A percentile compares a stretch with the other conserved stretches of the same genome.
Evolutionary conservation across 2,797 vertebrate species (phyloP).

Genomic region (Semotilus atromaculatus): DNA sequence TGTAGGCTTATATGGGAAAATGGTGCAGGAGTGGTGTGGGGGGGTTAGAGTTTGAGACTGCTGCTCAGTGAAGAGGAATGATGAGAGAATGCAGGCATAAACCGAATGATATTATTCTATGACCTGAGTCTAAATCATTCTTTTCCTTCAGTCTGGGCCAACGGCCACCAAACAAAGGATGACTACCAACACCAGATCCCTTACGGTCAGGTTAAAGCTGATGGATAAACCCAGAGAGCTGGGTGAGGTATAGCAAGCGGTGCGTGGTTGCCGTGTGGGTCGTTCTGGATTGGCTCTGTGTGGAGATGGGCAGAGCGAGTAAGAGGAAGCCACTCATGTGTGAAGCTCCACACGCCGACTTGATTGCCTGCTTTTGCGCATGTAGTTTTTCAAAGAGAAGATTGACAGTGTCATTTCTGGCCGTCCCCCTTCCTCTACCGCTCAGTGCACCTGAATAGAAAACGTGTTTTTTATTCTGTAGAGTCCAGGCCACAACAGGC

Average conservation of each 20-base stretch:
- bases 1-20: background rate
- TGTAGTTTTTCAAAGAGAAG: conserved; percentile 48
- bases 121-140: conserved; percentile 50
- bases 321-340: conserved; percentile 69
- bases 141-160: conserved; percentile 41
- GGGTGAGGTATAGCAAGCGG: conserved; percentile 2
- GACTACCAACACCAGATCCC: background rate
- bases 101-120: conserved; percentile 58
- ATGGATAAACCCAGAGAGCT: conserved; percentile 41
- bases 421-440: conserved; percentile 13
- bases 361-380: conserved; percentile 56
- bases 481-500: background rate
- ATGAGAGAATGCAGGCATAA: conserved; percentile 42
- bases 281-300: conserved; percentile 40
- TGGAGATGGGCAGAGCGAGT: conserved; percentile 49
- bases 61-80: conserved; percentile 53
- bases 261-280: conserved; percentile 5
- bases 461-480: conserved; percentile 14
- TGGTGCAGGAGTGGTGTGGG: background rate
- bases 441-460: conserved; percentile 26
- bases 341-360: conserved; percentile 62
- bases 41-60: conserved; percentile 29
- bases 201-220: conserved; percentile 31
- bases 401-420: conserved; percentile 53
- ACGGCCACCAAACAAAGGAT: conserved; percentile 46